A percentile compares a stretch with the other conserved stretches of the same genome.
Conservation (phyloP, 2,113 vertebrate species). For the Tragelaphus strepsiceros region DNA sequence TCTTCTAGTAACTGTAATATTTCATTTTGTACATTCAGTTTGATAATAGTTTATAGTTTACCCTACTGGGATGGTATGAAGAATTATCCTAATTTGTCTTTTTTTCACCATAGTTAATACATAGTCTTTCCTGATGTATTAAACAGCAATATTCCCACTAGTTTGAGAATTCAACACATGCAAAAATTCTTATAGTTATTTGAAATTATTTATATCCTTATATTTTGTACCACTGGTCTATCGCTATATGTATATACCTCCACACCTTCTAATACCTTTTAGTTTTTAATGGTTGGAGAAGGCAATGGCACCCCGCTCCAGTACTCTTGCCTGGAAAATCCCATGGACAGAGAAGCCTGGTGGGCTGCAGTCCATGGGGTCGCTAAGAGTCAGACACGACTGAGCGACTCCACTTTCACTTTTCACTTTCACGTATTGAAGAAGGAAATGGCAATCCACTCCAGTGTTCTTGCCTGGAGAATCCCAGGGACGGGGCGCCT, state of each 20-base stretch:
- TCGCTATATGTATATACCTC: neutral
- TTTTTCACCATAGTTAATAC: accelerated
- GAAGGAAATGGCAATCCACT: too few relatives aligned
- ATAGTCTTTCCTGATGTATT: neutral
- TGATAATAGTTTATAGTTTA: neutral
- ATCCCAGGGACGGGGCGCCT: too few relatives aligned
- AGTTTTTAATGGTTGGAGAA: neutral
- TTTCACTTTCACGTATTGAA: too few relatives aligned
- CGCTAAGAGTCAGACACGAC: too few relatives aligned
- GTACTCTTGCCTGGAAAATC: too few relatives aligned
- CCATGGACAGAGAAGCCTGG: too few relatives aligned
- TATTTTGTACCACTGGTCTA: neutral
- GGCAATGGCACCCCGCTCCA: too few relatives aligned
- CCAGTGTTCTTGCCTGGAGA: too few relatives aligned
- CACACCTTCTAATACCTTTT: neutral
- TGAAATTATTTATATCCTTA: neutral
- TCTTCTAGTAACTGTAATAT: neutral
- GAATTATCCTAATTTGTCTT: neutral
- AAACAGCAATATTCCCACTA: neutral
- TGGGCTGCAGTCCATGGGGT: too few relatives aligned
- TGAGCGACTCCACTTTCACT: too few relatives aligned
- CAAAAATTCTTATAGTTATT: neutral
- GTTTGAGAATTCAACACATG: neutral
- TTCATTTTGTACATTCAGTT: neutral
- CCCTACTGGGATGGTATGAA: neutral